These are phyloP conservation scores for Mobula hypostoma DNA, from an alignment of 2,113 vertebrate genomes.

Conservation along the genomic window DNA sequence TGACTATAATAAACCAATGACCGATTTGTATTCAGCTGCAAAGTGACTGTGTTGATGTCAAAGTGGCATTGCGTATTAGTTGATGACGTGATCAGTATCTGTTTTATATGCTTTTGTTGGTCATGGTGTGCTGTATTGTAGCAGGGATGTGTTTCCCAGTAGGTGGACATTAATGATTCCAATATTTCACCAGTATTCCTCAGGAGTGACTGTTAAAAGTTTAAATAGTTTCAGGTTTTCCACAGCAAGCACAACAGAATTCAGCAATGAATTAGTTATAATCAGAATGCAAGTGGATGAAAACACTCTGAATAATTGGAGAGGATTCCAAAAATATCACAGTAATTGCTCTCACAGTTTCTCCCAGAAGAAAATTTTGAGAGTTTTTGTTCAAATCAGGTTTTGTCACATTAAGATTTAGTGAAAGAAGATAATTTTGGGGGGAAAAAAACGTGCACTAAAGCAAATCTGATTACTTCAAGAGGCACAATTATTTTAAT, in stretches of 20 bases:
- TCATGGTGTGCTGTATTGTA: no score
- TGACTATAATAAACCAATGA: no score
- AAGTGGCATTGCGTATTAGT: no score
- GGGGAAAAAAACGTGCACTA: neutral
- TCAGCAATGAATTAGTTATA: neutral
- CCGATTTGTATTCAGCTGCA: no score
- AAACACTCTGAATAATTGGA: conserved; percentile 28
- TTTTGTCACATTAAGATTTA: conserved; percentile 23
- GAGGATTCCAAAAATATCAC: conserved; percentile 25
- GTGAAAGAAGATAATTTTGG: conserved; percentile 17
- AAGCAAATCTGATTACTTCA: neutral
- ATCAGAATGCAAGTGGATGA: conserved; percentile 17
- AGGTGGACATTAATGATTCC: no score
- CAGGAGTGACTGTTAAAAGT: neutral
- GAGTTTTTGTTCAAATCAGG: conserved; percentile 15
- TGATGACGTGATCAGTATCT: no score
- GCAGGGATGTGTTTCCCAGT: no score
- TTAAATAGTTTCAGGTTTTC: conserved; percentile 3
- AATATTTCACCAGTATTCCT: no score
- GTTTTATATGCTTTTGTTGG: no score
- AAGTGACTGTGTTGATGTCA: no score
- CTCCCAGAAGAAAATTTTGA: conserved; percentile 5
- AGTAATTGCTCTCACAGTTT: neutral
- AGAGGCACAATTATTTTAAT: neutral
- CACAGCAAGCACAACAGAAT: neutral